These are phyloP conservation scores for Python bivittatus DNA, from an alignment of 2,113 vertebrate genomes.

Conservation along the genomic window DNA sequence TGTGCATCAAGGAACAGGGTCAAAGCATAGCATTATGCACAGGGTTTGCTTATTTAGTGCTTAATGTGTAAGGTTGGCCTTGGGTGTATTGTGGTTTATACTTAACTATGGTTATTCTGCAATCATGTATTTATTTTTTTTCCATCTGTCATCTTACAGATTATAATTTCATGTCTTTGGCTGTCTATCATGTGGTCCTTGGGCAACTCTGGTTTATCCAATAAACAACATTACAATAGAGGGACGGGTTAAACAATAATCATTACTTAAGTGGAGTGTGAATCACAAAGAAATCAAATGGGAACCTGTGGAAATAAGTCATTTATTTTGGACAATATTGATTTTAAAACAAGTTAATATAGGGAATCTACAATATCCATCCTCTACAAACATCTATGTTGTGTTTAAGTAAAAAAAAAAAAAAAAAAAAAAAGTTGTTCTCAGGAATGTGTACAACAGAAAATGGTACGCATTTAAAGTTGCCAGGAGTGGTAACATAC, in stretches of 20 bases:
- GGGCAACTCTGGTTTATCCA: neutral
- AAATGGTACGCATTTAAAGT: neutral
- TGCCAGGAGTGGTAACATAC: neutral
- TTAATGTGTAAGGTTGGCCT: neutral
- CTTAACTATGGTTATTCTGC: neutral
- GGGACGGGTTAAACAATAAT: constrained; percentile 17
- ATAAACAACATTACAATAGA: neutral
- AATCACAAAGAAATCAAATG: constrained; percentile 2
- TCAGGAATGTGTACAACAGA: constrained; percentile 12
- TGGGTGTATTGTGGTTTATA: neutral
- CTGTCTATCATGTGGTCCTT: no score
- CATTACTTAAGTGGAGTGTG: constrained; percentile 15
- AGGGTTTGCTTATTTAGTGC: neutral
- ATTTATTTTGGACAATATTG: constrained; percentile 45
- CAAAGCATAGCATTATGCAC: neutral
- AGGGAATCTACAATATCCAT: constrained; percentile 1
- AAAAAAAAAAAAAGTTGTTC: neutral
- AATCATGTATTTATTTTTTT: no score
- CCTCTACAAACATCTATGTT: constrained; percentile 23
- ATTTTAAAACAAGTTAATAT: constrained; percentile 29
- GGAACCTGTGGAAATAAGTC: constrained; percentile 1
- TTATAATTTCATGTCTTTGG: no score
- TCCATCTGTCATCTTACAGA: no score
- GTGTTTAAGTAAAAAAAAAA: neutral
- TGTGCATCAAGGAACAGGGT: neutral